A percentile compares a stretch with the other conserved stretches of the same genome.
Conservation (phyloP, 2,888 invertebrate genomes). For the Sialis lutaria region DNA sequence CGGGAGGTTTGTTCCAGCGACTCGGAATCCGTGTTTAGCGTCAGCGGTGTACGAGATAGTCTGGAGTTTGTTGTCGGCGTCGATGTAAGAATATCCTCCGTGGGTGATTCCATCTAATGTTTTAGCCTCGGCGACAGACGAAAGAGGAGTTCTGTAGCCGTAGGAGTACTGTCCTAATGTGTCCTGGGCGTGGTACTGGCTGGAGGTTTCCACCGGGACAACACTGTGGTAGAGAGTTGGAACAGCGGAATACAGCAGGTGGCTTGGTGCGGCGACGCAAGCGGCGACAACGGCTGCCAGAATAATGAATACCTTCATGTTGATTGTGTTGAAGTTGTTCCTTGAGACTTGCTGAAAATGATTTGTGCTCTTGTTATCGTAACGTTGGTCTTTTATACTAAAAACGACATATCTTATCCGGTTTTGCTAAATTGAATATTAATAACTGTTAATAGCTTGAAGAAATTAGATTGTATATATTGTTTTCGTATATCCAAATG, state of each 20-base stretch:
- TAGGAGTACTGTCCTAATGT: constrained; percentile 41
- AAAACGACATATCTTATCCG: no score
- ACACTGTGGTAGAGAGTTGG: constrained; percentile 1
- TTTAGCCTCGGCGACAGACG: constrained; percentile 38
- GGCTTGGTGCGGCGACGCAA: background rate
- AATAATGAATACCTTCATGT: background rate
- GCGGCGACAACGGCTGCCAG: background rate
- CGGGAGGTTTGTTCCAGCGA: constrained; percentile 41
- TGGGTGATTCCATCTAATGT: constrained; percentile 38
- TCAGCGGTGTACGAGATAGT: constrained; percentile 39
- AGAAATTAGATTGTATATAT: no score
- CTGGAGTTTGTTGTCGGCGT: constrained; percentile 38
- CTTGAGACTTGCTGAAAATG: no score
- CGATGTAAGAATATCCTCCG: constrained; percentile 42
- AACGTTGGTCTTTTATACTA: no score
- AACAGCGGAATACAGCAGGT: background rate
- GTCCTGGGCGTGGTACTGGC: constrained; percentile 39
- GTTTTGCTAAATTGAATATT: no score
- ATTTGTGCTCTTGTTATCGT: no score
- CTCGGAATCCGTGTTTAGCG: constrained; percentile 35
- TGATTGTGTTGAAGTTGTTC: background rate
- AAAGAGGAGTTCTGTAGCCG: constrained; percentile 38
- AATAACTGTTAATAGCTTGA: no score
- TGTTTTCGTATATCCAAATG: no score
- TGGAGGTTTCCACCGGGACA: constrained; percentile 11